A percentile compares a stretch with the other conserved stretches of the same genome.
Conservation (phyloP, 2,888 invertebrate genomes). For the Leptopilina drosophilae region DNA sequence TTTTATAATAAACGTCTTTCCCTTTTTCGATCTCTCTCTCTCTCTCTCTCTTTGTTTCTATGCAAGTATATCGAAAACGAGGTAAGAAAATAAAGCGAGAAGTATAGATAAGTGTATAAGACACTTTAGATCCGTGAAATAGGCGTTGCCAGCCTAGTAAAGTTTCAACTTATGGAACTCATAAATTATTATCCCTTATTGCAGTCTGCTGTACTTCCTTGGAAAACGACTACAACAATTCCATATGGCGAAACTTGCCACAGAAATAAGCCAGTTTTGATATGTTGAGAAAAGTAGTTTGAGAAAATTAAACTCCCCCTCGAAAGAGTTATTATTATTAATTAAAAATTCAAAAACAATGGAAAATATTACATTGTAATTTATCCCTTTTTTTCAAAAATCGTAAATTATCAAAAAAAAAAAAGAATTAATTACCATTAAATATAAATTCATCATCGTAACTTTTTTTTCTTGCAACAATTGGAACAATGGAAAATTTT, state of each 20-base stretch:
- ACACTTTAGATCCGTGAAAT: constrained; percentile 55
- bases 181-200: constrained; percentile 56
- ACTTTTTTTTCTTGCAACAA: neutral
- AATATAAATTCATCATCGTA: neutral
- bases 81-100: constrained; percentile 26
- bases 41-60: neutral
- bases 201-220: constrained; percentile 55
- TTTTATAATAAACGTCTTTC: neutral
- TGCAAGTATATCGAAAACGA: neutral
- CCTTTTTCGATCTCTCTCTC: neutral
- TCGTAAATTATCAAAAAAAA: too few relatives aligned
- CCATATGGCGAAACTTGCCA: constrained; percentile 55
- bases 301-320: too few relatives aligned
- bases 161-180: constrained; percentile 62
- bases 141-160: constrained; percentile 57
- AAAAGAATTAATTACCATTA: too few relatives aligned
- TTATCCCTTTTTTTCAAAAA: too few relatives aligned
- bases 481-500: too few relatives aligned
- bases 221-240: constrained; percentile 55
- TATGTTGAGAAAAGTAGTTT: constrained; percentile 15
- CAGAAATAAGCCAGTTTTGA: constrained; percentile 39
- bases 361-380: too few relatives aligned
- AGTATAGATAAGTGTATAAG: constrained; percentile 56
- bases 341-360: too few relatives aligned
- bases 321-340: too few relatives aligned